Base-by-base conservation (phyloP, 92 coral and sea anemone genomes). In the Anthopleura xanthogrammica region DNA sequence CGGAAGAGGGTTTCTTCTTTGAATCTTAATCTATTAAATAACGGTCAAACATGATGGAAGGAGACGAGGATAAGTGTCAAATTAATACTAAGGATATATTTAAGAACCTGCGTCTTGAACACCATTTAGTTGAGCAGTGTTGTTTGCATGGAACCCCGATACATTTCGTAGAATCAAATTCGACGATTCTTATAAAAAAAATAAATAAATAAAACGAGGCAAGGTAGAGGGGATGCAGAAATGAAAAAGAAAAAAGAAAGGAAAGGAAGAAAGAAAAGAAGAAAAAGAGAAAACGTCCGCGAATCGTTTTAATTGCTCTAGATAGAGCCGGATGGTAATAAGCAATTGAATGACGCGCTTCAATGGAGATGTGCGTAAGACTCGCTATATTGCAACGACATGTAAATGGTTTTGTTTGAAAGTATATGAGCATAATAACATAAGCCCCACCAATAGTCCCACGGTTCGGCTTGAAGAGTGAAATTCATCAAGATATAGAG, bases 401-500 rank as follows among this genome's bases (percentile, higher is more conserved):
- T 36, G 16, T 68, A 3, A 23, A 23, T 12, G 42, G 40, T 36
- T 23, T 12, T 68, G 5, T 23, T 68, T 12, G 41, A 36, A 68
- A 36, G 46, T 20, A 62, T 62, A 62, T 62, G 10, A 14, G 7
- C 10, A 68, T 68, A 36, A 23, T 68, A 68, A 68, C 74, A 11
- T 68, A n/a, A 19, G 29, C 29, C 4, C 70, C 24, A 62, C 11
- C 24, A 19, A 62, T 7, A 9, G 75, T 24, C 74, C 13, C 75
- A 52, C 60, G 41, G 56, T 55, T 16, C n/a, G n/a, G n/a, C 75
- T 62, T 24, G 12, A 39, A 50, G 52, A 42, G 65, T 68, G 60
- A 20, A 39, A 62, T 65, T 80, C 73, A 80, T 39, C 41, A 41
- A 60, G 83, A 80, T 80, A 64, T 72, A 60, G 54, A 80, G 14